Evolutionary conservation across 2,797 vertebrate genomes (phyloP).

Genomic region (Propithecus deckenii): DNA sequence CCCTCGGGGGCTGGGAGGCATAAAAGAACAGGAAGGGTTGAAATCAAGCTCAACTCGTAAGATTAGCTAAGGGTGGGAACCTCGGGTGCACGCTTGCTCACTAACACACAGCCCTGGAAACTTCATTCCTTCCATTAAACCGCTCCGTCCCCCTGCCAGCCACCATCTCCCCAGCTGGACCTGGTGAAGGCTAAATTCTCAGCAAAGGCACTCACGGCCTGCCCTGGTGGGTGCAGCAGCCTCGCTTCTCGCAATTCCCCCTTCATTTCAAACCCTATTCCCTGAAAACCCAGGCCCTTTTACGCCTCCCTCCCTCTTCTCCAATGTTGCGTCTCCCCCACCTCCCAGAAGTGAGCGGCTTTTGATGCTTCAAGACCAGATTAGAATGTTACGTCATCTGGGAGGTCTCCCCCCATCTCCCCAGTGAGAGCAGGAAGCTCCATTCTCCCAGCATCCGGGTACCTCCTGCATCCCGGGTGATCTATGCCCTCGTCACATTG

Average conservation of each 20-base stretch:
- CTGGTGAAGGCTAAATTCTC: too few species aligned
- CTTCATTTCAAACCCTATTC: not conserved
- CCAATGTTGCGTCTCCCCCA: fast-evolving
- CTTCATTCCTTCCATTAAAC: not conserved
- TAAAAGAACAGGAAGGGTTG: not conserved
- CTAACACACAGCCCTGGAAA: not conserved
- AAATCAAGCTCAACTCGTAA: fast-evolving
- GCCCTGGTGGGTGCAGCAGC: fast-evolving
- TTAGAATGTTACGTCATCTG: too few species aligned
- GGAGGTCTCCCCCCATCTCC: not conserved
- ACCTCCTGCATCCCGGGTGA: not conserved
- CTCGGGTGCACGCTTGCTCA: fast-evolving
- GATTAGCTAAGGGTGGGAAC: not conserved
- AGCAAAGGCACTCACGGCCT: too few species aligned
- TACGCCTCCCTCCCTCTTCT: not conserved
- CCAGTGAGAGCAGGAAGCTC: not conserved
- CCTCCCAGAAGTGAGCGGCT: not conserved
- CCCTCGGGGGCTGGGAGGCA: not conserved
- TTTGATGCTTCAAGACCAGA: not conserved
- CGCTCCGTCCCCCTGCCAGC: fast-evolving
- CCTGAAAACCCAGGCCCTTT: not conserved
- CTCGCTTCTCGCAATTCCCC: too few species aligned
- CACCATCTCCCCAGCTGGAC: not conserved
- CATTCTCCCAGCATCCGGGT: not conserved
- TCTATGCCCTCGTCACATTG: fast-evolving